Evolutionary conservation across 2,888 invertebrate species (phyloP).

Genomic region (Drosophila mayaguana): DNA sequence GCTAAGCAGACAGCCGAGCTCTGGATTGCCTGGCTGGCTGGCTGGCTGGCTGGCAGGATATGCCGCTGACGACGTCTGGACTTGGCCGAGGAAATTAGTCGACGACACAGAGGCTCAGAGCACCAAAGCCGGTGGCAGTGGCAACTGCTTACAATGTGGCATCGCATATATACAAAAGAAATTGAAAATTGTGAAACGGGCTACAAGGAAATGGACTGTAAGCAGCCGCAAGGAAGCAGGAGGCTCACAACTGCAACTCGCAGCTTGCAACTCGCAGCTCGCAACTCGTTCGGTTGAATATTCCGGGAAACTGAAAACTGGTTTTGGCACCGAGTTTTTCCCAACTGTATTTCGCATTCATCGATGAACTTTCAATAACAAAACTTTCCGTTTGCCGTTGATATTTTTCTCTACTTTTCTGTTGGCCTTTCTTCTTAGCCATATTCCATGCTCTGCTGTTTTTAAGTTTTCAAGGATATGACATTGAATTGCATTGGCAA

Average conservation of each 20-base stretch:
- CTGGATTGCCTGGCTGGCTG: constrained; percentile 17
- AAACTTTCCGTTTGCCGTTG: constrained; percentile 63
- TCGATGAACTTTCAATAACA: constrained; percentile 81
- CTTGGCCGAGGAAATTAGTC: constrained; percentile 74
- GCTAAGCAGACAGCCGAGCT: constrained; percentile 58
- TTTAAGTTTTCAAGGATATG: constrained; percentile 74
- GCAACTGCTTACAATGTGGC: constrained; percentile 64
- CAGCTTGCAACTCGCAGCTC: constrained; percentile 29
- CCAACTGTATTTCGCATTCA: constrained; percentile 64
- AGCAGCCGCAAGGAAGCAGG: constrained; percentile 69
- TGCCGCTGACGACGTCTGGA: constrained; percentile 61
- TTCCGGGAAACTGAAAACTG: constrained; percentile 18
- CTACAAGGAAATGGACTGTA: constrained; percentile 77
- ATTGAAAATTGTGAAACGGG: constrained; percentile 66
- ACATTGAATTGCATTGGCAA: constrained; percentile 76
- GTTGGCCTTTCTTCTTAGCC: constrained; percentile 14
- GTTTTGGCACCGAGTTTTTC: constrained; percentile 26
- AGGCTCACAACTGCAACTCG: constrained; percentile 35
- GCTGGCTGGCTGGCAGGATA: constrained; percentile 40
- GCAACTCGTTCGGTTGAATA: constrained; percentile 34
- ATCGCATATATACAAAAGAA: constrained; percentile 73
- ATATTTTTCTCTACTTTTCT: constrained; percentile 5
- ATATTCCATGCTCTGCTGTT: constrained; percentile 24
- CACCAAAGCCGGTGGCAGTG: constrained; percentile 13
- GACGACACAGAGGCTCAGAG: constrained; percentile 41